Evolutionary conservation across 1,140 invertebrate genomes (phyloP), one percentile per base, ranked within the genome.

Genomic region (Hesperophylax magnus): DNA sequence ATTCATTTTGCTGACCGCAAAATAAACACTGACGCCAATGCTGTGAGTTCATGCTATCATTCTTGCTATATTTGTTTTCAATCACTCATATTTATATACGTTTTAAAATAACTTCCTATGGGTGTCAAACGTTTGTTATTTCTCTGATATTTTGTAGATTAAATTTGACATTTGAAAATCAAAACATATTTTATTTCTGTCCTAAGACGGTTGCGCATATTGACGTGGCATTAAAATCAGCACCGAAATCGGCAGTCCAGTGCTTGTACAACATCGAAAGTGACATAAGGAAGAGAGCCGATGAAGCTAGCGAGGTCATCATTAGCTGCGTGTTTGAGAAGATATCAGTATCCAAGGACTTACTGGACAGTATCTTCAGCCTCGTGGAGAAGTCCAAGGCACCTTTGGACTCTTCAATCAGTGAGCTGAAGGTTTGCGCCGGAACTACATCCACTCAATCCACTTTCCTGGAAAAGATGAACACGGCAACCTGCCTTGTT

Each of bases 401-500:
- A 22, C 69, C 69, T 47, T 17, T 72, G 2, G 39, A 53, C 15
- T 11, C 8, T 20, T n/a, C 39, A 3, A 47, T 72, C 17, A 17
- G 7, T 14, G n/a, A 39, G 9, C 47, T 72, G 8, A 54, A 72
- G 24, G 39, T 7, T 7, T 72, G 69, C 39, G 20, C 20, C 18
- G 34, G 17, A 18, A 53, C 8, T 7, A 53, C 39, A 3, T 18
- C 69, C 9, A 3, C 3, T 1, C n/a, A 20, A 72, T 72, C 69
- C 8, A 52, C n/a, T 18, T 17, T 52, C 7, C 3, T 11, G n/a
- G 69, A 72, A 8, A 52, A 53, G 39, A 39, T 72, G 18, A 72
- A 72, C 7, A 22, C 69, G 2, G 69, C 69, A 11, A 72, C 34
- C n/a, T 72, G 69, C n/a, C 24, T 72, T 3, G 14, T 72, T 22